Evolutionary conservation across 2,113 vertebrate species (phyloP).

Genomic region (Syngnathoides biaculeatus): DNA sequence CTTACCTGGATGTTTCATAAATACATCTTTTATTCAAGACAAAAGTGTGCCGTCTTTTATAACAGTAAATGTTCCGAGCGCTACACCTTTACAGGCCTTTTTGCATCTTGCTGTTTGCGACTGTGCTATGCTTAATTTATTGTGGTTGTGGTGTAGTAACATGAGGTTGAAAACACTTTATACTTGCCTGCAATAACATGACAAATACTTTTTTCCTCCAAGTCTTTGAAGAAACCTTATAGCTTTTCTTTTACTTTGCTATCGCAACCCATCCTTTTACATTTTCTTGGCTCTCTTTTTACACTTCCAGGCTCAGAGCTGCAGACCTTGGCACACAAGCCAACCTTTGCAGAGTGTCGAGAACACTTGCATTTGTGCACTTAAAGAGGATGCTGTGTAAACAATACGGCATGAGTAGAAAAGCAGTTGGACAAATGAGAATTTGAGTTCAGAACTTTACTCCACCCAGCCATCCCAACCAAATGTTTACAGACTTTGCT

Average conservation of each 20-base stretch:
- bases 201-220: slow-evolving; percentile 10
- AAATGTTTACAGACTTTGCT: neutral
- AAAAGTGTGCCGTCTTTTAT: slow-evolving; percentile 38
- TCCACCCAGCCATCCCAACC: neutral
- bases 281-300: neutral
- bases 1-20: slow-evolving; percentile 51
- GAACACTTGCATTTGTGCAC: neutral
- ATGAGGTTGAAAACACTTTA: slow-evolving; percentile 32
- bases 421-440: neutral
- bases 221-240: neutral
- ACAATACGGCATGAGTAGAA: neutral
- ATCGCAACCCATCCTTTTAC: slow-evolving; percentile 1
- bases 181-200: slow-evolving; percentile 19
- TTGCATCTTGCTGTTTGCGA: slow-evolving; percentile 1
- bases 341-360: neutral
- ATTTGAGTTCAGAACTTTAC: neutral
- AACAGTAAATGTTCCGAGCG: slow-evolving; percentile 22
- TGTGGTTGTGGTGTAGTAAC: slow-evolving; percentile 18
- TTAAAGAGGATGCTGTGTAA: neutral
- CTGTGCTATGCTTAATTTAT: neutral
- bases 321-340: neutral
- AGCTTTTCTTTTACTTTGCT: neutral
- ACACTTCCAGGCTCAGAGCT: neutral
- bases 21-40: slow-evolving; percentile 30
- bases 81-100: slow-evolving; percentile 5